Evolutionary conservation across 2,113 vertebrate genomes (phyloP).

Genomic region (Mungos mungo): DNA sequence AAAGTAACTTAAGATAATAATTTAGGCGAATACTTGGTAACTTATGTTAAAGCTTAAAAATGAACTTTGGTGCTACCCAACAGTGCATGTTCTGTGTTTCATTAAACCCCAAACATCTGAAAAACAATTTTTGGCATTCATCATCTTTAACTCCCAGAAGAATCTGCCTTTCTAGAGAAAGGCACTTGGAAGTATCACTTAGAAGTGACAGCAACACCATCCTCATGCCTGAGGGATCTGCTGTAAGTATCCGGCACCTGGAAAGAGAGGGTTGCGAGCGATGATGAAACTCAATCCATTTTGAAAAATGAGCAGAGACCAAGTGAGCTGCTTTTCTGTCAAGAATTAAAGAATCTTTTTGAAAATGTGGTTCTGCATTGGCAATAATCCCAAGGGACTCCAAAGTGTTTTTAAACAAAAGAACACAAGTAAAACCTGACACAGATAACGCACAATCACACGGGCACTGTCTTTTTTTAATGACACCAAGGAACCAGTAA

Average conservation of each 20-base stretch:
- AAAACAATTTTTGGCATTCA: conserved; percentile 55
- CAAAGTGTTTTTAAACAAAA: conserved; percentile 45
- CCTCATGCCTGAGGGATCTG: not conserved
- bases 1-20: conserved; percentile 53
- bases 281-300: conserved; percentile 19
- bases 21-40: conserved; percentile 65
- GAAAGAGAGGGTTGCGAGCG: not conserved
- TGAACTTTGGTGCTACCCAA: conserved; percentile 64
- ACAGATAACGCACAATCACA: not conserved
- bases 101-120: conserved; percentile 62
- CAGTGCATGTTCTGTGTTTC: conserved; percentile 43
- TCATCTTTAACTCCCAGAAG: conserved; percentile 53
- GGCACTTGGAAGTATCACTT: not conserved
- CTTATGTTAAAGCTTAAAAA: conserved; percentile 61
- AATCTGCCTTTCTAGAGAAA: conserved; percentile 40
- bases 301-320: conserved; percentile 60
- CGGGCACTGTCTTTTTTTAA: not conserved
- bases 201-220: conserved; percentile 27
- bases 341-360: conserved; percentile 30
- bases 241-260: not conserved
- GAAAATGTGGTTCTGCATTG: not conserved
- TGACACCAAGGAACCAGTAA: not conserved
- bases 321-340: conserved; percentile 18
- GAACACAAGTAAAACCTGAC: conserved; percentile 17
- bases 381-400: conserved; percentile 23